Conservation (phyloP, 2,888 invertebrate genomes). For the Epirrhoe tristata region DNA sequence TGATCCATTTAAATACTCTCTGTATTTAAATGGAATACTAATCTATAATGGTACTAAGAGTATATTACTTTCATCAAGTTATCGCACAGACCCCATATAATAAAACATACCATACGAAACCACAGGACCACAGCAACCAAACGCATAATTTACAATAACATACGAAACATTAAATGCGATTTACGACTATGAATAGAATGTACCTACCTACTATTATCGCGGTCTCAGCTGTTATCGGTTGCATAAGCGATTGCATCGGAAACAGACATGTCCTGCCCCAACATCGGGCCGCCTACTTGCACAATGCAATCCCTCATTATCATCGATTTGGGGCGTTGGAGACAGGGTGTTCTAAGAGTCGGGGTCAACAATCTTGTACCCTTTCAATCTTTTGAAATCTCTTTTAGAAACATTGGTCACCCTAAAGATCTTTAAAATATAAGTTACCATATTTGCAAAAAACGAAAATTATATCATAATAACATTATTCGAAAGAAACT, state of each 20-base stretch:
- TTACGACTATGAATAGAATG: conserved; percentile 7
- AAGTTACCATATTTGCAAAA: no score
- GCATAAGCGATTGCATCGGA: conserved; percentile 73
- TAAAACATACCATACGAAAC: not conserved
- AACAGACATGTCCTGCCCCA: conserved; percentile 81
- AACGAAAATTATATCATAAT: no score
- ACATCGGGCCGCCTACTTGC: conserved; percentile 69
- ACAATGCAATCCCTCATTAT: conserved; percentile 75
- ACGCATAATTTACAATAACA: not conserved
- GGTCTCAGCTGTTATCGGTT: conserved; percentile 57
- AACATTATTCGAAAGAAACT: no score
- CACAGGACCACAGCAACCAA: not conserved
- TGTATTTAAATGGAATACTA: no score
- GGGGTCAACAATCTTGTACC: not conserved
- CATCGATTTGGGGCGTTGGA: conserved; percentile 68
- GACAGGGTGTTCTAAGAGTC: conserved; percentile 19
- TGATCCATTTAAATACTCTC: no score
- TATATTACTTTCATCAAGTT: no score
- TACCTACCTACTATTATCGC: conserved; percentile 18
- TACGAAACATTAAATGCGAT: conserved; percentile 1
- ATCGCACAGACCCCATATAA: not conserved
- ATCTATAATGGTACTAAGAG: no score
- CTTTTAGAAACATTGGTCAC: not conserved
- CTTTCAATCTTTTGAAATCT: not conserved
- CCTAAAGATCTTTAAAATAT: not conserved